phyloP scores from a whole-genome alignment of 2,888 invertebrate genomes.

The Phaonia tiefii region DNA sequence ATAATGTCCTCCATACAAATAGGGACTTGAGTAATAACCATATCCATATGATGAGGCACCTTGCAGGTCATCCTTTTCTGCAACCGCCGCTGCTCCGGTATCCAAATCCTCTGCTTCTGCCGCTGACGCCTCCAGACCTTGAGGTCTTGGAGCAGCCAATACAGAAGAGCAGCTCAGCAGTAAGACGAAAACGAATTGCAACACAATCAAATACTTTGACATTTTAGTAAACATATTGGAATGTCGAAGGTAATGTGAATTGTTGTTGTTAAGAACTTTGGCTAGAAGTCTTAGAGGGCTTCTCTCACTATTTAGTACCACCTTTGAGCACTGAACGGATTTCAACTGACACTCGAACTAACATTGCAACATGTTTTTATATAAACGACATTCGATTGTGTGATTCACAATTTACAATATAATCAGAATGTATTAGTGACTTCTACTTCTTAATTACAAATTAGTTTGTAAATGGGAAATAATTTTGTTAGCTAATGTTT shows the following conservation, averaged over 20 bases:
- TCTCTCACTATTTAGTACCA: constrained; percentile 32
- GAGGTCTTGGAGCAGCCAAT: constrained; percentile 71
- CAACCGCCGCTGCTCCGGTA: constrained; percentile 67
- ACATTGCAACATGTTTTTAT: constrained; percentile 74
- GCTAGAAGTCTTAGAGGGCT: constrained; percentile 5
- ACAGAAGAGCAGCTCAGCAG: constrained; percentile 40
- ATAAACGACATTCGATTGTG: constrained; percentile 50
- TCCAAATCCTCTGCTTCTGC: constrained; percentile 72
- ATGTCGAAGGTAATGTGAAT: constrained; percentile 11
- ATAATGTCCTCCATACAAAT: constrained; percentile 71
- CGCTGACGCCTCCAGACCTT: constrained; percentile 42
- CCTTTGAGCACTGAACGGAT: constrained; percentile 71
- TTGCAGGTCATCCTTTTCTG: constrained; percentile 76
- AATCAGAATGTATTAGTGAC: constrained; percentile 26
- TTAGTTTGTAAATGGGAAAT: constrained; percentile 36
- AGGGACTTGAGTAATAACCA: constrained; percentile 77
- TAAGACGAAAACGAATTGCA: too few relatives aligned
- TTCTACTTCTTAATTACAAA: constrained; percentile 24
- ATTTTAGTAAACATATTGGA: constrained; percentile 67
- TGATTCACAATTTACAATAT: constrained; percentile 26
- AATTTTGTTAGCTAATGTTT: too few relatives aligned
- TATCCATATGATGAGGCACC: constrained; percentile 77
- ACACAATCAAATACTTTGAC: constrained; percentile 67
- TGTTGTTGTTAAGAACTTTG: constrained; percentile 4
- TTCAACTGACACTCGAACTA: constrained; percentile 74